These are phyloP conservation scores for Drosophila mulleri DNA, from an alignment of 2,888 invertebrate genomes.

Conservation along the genomic window DNA sequence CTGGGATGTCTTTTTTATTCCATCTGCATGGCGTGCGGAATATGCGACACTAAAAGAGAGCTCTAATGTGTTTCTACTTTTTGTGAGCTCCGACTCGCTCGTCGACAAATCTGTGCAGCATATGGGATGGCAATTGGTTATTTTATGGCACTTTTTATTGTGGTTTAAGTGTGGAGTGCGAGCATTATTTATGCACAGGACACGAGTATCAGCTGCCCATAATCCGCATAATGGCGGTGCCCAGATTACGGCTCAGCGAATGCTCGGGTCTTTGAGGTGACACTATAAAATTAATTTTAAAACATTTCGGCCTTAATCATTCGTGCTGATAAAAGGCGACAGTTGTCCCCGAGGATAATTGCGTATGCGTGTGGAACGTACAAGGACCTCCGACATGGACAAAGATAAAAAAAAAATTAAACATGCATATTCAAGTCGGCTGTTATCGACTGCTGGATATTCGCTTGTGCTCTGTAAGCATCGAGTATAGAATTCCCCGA, in stretches of 20 bases:
- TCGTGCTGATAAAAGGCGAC: slow-evolving; percentile 73
- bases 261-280: slow-evolving; percentile 39
- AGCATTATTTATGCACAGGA: slow-evolving; percentile 25
- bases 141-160: slow-evolving; percentile 49
- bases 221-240: slow-evolving; percentile 45
- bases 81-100: neutral
- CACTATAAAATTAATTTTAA: slow-evolving; percentile 76
- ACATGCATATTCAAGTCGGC: neutral
- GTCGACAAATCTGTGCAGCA: slow-evolving; percentile 36
- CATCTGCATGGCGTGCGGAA: slow-evolving; percentile 26
- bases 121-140: slow-evolving; percentile 45
- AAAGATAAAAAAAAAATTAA: neutral
- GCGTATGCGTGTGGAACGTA: slow-evolving; percentile 60
- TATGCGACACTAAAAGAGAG: slow-evolving; percentile 28
- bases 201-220: slow-evolving; percentile 31
- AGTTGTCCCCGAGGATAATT: slow-evolving; percentile 76
- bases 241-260: slow-evolving; percentile 50
- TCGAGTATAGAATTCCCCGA: neutral
- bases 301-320: slow-evolving; percentile 73
- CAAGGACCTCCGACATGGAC: slow-evolving; percentile 1
- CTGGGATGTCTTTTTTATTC: slow-evolving; percentile 24
- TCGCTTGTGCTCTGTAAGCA: neutral
- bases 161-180: slow-evolving; percentile 20
- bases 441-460: neutral
- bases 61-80: slow-evolving; percentile 5